phyloP scores from a whole-genome alignment of 2,797 vertebrate genomes.

The Bryconaethiops microstoma region DNA sequence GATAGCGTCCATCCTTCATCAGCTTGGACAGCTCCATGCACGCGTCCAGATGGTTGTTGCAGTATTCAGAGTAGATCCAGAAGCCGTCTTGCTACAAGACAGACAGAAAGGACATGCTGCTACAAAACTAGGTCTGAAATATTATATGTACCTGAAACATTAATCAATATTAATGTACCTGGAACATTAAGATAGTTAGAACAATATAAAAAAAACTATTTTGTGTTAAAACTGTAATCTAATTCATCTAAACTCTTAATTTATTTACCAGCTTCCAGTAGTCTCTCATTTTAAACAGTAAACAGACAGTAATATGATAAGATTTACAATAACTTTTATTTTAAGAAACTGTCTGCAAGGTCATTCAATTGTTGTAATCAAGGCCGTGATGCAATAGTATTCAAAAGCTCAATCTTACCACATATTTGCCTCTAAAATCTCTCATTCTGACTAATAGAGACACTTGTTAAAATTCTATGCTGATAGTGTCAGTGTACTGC shows the following conservation, averaged over 20 bases:
- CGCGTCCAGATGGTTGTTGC: conserved; percentile 88
- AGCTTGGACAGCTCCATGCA: conserved; percentile 91
- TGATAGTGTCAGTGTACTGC: not conserved
- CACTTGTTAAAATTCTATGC: conserved; percentile 1
- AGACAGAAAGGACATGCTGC: not conserved
- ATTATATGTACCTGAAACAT: too few species aligned
- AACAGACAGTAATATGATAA: not conserved
- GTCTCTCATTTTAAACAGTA: not conserved
- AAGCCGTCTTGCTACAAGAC: conserved; percentile 85
- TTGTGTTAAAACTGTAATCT: not conserved
- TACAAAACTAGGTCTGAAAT: too few species aligned
- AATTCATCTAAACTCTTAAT: not conserved
- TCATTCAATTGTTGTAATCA: not conserved
- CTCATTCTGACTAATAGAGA: not conserved
- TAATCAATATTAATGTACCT: too few species aligned
- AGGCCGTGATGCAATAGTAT: not conserved
- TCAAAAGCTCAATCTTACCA: not conserved
- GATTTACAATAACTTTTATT: not conserved
- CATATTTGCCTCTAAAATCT: not conserved
- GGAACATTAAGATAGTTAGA: not conserved
- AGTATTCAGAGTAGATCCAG: conserved; percentile 91
- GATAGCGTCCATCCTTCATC: conserved; percentile 88
- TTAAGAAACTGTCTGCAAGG: not conserved
- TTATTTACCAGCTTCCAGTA: not conserved
- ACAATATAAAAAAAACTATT: not conserved